These are phyloP conservation scores for Ectropis crepuscularia DNA, from an alignment of 2,888 invertebrate genomes.

Conservation along the genomic window DNA sequence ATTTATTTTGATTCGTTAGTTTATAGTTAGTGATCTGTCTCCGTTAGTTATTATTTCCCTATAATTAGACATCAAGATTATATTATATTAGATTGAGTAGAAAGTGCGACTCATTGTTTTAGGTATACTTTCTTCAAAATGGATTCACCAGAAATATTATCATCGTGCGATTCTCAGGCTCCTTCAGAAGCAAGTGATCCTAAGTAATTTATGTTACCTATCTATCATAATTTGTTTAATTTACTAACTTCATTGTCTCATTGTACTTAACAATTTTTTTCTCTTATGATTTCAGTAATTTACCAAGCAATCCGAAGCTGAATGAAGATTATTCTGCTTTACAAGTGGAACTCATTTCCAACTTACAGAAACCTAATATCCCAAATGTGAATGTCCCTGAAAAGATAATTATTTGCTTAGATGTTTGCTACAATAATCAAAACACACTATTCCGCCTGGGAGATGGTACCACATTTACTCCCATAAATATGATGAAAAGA, in stretches of 20 bases:
- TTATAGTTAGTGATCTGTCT: too few relatives aligned
- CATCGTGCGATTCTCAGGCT: slow-evolving; percentile 48
- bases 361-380: slow-evolving; percentile 75
- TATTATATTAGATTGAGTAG: too few relatives aligned
- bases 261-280: neutral
- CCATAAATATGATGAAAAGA: slow-evolving; percentile 86
- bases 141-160: slow-evolving; percentile 57
- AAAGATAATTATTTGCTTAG: slow-evolving; percentile 86
- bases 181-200: slow-evolving; percentile 45
- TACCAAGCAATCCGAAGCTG: slow-evolving; percentile 6
- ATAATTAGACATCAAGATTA: too few relatives aligned
- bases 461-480: slow-evolving; percentile 82
- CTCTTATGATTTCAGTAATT: slow-evolving; percentile 41
- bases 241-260: neutral
- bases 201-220: slow-evolving; percentile 43
- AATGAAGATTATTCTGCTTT: slow-evolving; percentile 53
- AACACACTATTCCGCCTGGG: slow-evolving; percentile 80
- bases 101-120: too few relatives aligned
- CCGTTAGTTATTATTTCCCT: too few relatives aligned
- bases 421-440: slow-evolving; percentile 84
- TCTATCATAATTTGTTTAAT: neutral
- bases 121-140: slow-evolving; percentile 35
- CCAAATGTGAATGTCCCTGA: slow-evolving; percentile 85
- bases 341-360: slow-evolving; percentile 70
- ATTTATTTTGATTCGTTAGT: too few relatives aligned